Conservation (phyloP, 2,797 vertebrate species). For the Channallabes apus region DNA sequence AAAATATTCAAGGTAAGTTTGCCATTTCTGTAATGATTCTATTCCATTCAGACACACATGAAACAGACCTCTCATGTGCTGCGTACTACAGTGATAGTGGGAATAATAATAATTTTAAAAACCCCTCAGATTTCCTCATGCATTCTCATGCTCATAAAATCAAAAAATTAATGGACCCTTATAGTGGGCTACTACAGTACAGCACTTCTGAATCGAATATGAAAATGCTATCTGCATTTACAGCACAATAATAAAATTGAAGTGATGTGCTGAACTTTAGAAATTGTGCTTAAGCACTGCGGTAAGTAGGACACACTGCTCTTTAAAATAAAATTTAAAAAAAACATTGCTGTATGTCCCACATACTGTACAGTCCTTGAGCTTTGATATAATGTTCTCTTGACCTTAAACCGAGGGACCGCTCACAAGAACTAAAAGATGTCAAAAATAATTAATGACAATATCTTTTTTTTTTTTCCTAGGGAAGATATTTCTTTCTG, state of each 20-base stretch:
- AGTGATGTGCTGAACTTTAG: conserved; percentile 47
- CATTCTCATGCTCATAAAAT: conserved; percentile 28
- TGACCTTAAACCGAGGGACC: conserved; percentile 34
- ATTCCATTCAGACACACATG: not conserved
- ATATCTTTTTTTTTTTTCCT: conserved; percentile 50
- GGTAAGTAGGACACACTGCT: conserved; percentile 19
- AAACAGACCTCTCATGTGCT: not conserved
- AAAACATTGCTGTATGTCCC: conserved; percentile 38
- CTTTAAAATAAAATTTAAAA: conserved; percentile 37
- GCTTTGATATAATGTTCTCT: conserved; percentile 41
- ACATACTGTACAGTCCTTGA: conserved; percentile 36
- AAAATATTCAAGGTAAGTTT: conserved; percentile 29
- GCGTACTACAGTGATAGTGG: not conserved
- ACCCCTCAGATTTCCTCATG: not conserved
- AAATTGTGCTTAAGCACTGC: conserved; percentile 23
- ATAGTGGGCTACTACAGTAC: conserved; percentile 8
- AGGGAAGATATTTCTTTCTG: conserved; percentile 55
- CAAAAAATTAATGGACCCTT: conserved; percentile 40
- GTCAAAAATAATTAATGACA: conserved; percentile 51
- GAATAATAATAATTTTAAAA: not conserved
- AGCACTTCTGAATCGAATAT: conserved; percentile 29
- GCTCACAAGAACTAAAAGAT: conserved; percentile 39
- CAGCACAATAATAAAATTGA: conserved; percentile 39
- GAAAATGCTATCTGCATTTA: conserved; percentile 49
- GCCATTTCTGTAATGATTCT: not conserved